These are phyloP conservation scores for Zalophus californianus DNA, from an alignment of 2,797 vertebrate species.

Conservation along the genomic window DNA sequence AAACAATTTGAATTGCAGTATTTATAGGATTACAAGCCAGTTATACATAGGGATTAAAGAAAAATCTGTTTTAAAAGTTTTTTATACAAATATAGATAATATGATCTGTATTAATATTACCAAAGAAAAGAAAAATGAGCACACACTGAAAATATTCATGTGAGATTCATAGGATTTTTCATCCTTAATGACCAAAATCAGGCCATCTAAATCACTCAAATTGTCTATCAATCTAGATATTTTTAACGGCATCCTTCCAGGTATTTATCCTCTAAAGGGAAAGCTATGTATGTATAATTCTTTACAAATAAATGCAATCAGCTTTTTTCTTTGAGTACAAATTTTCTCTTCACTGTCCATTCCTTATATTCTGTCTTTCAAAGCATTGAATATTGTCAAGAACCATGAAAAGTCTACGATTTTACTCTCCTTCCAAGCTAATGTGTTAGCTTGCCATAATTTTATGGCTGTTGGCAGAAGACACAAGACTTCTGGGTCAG, in stretches of 20 bases:
- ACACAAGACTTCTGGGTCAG: background rate
- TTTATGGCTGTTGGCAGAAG: slow-evolving; percentile 3
- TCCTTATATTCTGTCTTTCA: background rate
- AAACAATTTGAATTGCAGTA: slow-evolving; percentile 63
- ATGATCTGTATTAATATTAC: slow-evolving; percentile 59
- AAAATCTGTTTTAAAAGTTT: slow-evolving; percentile 68
- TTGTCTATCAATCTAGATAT: slow-evolving; percentile 25
- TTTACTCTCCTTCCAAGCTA: background rate
- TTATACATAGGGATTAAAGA: slow-evolving; percentile 57
- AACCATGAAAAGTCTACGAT: background rate
- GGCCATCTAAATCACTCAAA: background rate
- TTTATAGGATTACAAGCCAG: slow-evolving; percentile 77
- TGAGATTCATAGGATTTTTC: slow-evolving; percentile 71
- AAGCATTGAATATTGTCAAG: background rate
- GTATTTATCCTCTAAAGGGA: background rate
- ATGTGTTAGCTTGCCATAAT: background rate
- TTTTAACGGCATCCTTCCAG: slow-evolving; percentile 45
- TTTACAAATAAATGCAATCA: background rate
- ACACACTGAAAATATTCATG: slow-evolving; percentile 6
- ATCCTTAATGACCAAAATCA: background rate
- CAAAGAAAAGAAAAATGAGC: slow-evolving; percentile 25
- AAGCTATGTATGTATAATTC: background rate
- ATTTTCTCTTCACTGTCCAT: background rate
- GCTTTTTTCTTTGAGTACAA: background rate
- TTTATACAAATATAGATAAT: slow-evolving; percentile 53